Base-by-base conservation (phyloP, 2,113 vertebrate genomes). In the Garra rufa region DNA sequence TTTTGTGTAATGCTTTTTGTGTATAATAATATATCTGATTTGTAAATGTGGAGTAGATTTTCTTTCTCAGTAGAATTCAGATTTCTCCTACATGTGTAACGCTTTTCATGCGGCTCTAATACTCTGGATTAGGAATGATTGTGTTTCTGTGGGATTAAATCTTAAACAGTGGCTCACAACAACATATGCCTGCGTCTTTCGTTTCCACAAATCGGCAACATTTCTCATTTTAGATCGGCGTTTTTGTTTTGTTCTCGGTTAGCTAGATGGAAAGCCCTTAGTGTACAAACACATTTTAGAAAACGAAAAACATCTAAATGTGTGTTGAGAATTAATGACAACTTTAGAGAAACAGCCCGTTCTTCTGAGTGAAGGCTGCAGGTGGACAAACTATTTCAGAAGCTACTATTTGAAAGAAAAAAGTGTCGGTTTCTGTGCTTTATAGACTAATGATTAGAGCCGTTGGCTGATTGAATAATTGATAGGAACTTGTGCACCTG, bases 401-500 rank as follows among this genome's bases (percentile, higher is more conserved):
- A 5, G 19, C 21, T 7, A 24, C 61, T n/a, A 8, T 69, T 41
- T 17, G 15, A 41, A 69, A 2, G 5, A 44, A 44, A n/a, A 11
- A 14, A 15, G 6, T 48, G 13, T 6, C 21, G 67, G 75, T 26
- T 65, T 63, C 52, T 61, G 26, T 28, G 1, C 19, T 26, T 44
- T 50, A n/a, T 59, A 30, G 44, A 24, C 19, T 52, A 17, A 38
- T 73, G 13, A 43, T 28, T 41, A 63, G n/a, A 82, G 21, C 63
- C 67, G 69, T 15, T 67, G n/a, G 75, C 41, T 83, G 81, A 1
- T 24, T 94, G 87, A 92, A 94, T 92, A 84, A 94, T 88, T 91
- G 83, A 94, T 91, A 87, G 88, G 14, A 85, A 69, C 89, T 90
- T 85, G 85, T 92, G 75, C 92, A 93, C 92, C 92, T 92, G 93